phyloP scores from a whole-genome alignment of 2,797 vertebrate genomes.

The Thamnophis elegans region DNA sequence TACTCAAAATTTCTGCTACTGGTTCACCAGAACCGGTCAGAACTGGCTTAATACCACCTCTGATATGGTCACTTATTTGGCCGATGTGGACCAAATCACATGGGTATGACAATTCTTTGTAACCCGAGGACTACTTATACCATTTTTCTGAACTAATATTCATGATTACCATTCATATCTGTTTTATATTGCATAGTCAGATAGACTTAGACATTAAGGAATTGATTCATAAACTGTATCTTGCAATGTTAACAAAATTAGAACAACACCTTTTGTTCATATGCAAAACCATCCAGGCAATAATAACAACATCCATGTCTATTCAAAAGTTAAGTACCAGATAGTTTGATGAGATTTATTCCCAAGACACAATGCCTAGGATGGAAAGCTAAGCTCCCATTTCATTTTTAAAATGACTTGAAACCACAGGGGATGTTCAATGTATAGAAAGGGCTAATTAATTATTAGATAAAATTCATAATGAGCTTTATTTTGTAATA shows the following conservation, averaged over 20 bases:
- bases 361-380: neutral
- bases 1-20: too few relatives aligned
- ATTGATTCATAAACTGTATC: constrained; percentile 34
- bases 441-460: constrained; percentile 87
- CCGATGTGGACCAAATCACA: neutral
- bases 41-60: too few relatives aligned
- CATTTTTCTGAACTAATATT: neutral
- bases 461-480: constrained; percentile 99
- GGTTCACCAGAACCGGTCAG: too few relatives aligned
- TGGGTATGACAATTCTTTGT: neutral
- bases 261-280: constrained; percentile 58
- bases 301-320: constrained; percentile 61
- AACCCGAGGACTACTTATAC: neutral
- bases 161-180: neutral
- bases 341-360: neutral
- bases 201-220: constrained; percentile 13
- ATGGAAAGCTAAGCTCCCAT: constrained; percentile 77
- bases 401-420: constrained; percentile 88
- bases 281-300: constrained; percentile 5
- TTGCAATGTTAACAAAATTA: constrained; percentile 40
- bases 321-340: neutral
- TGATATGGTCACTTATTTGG: neutral
- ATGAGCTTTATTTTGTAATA: constrained; percentile 91
- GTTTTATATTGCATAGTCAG: neutral
- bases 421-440: constrained; percentile 79